Evolutionary conservation across 1,140 invertebrate genomes (phyloP).

Genomic region (Brachionus paranguensis): DNA sequence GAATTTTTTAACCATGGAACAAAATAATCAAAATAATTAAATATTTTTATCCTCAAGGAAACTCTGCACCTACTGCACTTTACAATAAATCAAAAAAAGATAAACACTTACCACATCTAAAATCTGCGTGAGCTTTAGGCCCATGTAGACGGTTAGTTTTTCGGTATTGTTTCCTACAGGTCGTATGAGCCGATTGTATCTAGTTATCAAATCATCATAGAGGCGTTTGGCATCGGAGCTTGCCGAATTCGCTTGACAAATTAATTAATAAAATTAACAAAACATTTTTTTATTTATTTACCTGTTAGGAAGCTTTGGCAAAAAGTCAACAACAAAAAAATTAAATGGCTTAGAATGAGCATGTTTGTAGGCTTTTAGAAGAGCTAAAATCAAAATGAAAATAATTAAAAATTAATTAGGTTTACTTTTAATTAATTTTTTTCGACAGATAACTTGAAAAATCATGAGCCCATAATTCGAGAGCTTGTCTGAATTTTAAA

Average conservation of each 20-base stretch:
- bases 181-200: constrained; percentile 96
- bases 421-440: neutral
- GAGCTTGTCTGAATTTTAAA: neutral
- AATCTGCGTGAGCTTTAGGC: constrained; percentile 92
- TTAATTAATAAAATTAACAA: neutral
- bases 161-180: constrained; percentile 95
- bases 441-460: neutral
- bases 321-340: neutral
- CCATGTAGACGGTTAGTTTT: constrained; percentile 90
- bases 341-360: neutral
- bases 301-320: neutral
- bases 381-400: neutral
- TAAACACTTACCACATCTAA: constrained; percentile 87
- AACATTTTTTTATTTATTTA: neutral
- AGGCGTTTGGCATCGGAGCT: constrained; percentile 70
- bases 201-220: constrained; percentile 88
- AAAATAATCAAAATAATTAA: neutral
- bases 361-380: neutral
- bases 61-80: too few relatives aligned
- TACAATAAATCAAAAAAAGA: neutral
- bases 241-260: neutral
- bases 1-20: neutral
- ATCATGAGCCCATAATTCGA: neutral
- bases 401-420: neutral
- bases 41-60: too few relatives aligned